These are phyloP conservation scores for Matsumurasca onukii DNA, from an alignment of 1,140 invertebrate species.

Conservation along the genomic window DNA sequence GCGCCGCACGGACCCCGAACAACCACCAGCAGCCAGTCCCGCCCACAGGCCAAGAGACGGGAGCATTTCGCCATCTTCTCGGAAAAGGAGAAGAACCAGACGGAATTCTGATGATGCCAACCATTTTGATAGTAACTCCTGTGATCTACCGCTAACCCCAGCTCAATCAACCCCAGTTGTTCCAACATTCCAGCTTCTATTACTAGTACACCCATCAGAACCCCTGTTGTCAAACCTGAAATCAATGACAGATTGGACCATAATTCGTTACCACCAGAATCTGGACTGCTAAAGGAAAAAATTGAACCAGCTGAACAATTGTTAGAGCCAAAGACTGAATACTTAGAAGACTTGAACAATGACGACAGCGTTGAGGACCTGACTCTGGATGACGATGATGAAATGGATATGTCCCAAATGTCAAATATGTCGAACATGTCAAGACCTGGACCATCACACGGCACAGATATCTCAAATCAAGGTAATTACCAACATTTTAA, in stretches of 20 bases:
- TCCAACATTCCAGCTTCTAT: constrained; percentile 42
- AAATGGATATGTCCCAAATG: constrained; percentile 32
- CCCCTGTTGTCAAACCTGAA: constrained; percentile 25
- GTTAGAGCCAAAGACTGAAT: constrained; percentile 71
- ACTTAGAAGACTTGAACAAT: constrained; percentile 63
- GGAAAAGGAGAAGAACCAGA: constrained; percentile 42
- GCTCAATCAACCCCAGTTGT: constrained; percentile 37
- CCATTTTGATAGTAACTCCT: constrained; percentile 39
- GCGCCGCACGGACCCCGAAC: constrained; percentile 11
- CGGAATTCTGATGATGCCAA: constrained; percentile 41
- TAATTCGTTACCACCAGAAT: constrained; percentile 20
- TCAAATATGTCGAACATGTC: constrained; percentile 48
- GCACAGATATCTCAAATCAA: constrained; percentile 53
- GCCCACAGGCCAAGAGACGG: constrained; percentile 39
- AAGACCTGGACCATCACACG: constrained; percentile 53
- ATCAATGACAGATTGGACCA: constrained; percentile 7
- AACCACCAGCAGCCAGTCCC: constrained; percentile 16
- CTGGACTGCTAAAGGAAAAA: constrained; percentile 38
- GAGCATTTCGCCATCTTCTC: constrained; percentile 43
- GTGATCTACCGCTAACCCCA: constrained; percentile 42
- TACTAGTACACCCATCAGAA: constrained; percentile 30
- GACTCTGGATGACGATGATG: constrained; percentile 74
- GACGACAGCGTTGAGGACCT: constrained; percentile 80
- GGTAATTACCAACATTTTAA: constrained; percentile 47
- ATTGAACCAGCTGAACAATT: constrained; percentile 41